Conservation (phyloP, 2,113 vertebrate genomes). For the Piaya cayana region DNA sequence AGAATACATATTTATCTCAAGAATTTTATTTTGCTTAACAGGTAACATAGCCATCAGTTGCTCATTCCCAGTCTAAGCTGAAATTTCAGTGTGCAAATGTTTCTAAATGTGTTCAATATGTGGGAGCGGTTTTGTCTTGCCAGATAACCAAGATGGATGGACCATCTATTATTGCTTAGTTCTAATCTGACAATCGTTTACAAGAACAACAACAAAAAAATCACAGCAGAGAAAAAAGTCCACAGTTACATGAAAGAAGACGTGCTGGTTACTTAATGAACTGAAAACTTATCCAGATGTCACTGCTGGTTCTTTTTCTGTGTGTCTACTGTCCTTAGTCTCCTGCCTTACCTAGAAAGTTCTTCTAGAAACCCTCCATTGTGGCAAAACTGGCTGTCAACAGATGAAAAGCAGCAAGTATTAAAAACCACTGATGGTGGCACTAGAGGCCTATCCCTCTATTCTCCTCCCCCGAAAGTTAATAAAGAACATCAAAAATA, state of each 20-base stretch:
- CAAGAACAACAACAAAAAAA: not conserved
- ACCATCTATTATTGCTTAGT: not conserved
- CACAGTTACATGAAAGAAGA: not conserved
- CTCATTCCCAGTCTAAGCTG: not conserved
- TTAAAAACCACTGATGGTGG: constrained; percentile 44
- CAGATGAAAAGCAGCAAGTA: not conserved
- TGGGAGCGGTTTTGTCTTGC: not conserved
- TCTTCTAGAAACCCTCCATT: not conserved
- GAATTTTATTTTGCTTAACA: not conserved
- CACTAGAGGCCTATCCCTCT: constrained; percentile 52
- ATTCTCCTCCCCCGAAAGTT: not conserved
- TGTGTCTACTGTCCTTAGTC: fast-evolving
- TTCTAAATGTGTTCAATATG: not conserved
- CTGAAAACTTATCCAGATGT: not conserved
- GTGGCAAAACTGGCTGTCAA: not conserved
- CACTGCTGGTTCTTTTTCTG: not conserved
- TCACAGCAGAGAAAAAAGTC: not conserved
- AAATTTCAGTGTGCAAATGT: not conserved
- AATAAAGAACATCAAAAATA: constrained; percentile 49
- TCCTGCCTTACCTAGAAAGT: not conserved
- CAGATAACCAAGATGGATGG: not conserved
- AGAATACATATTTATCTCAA: not conserved
- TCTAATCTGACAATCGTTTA: not conserved
- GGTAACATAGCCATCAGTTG: not conserved
- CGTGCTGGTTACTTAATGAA: fast-evolving